Evolutionary conservation across 2,797 vertebrate genomes (phyloP).

Genomic region (Poecilia gillii): DNA sequence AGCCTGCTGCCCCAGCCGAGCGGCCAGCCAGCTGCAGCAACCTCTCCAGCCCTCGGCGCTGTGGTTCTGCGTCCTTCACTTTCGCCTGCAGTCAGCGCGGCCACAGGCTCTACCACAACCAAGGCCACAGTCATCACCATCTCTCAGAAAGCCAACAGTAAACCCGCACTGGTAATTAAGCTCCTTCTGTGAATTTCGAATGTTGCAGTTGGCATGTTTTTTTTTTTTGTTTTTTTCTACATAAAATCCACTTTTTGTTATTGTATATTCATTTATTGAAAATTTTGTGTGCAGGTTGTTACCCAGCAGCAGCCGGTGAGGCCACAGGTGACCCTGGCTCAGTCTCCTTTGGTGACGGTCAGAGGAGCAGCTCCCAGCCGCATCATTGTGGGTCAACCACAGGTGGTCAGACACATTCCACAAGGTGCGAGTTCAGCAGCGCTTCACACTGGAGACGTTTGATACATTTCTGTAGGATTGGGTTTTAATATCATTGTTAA

Average conservation of each 20-base stretch:
- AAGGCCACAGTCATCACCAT: constrained; percentile 90
- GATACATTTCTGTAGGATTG: too few species aligned
- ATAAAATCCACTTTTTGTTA: neutral
- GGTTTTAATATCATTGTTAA: neutral
- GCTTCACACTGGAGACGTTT: neutral
- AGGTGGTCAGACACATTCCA: constrained; percentile 88
- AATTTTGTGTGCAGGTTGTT: constrained; percentile 49
- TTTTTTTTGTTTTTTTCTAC: neutral
- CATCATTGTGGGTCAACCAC: constrained; percentile 87
- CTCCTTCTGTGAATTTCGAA: neutral
- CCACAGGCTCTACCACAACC: constrained; percentile 53
- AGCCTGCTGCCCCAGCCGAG: constrained; percentile 88
- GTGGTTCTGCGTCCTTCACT: constrained; percentile 85
- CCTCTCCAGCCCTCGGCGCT: constrained; percentile 84
- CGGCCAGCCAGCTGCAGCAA: constrained; percentile 72
- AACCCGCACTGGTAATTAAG: constrained; percentile 84
- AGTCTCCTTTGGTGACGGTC: constrained; percentile 88
- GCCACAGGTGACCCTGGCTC: constrained; percentile 88
- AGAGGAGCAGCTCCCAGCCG: constrained; percentile 85
- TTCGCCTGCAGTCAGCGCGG: constrained; percentile 76
- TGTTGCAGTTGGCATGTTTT: neutral
- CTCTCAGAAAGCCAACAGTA: constrained; percentile 85
- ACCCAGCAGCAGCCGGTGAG: constrained; percentile 89
- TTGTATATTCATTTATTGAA: neutral
- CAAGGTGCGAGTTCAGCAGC: constrained; percentile 37